Evolutionary conservation across 2,888 invertebrate genomes (phyloP).

Genomic region (Tenthredo distinguenda): DNA sequence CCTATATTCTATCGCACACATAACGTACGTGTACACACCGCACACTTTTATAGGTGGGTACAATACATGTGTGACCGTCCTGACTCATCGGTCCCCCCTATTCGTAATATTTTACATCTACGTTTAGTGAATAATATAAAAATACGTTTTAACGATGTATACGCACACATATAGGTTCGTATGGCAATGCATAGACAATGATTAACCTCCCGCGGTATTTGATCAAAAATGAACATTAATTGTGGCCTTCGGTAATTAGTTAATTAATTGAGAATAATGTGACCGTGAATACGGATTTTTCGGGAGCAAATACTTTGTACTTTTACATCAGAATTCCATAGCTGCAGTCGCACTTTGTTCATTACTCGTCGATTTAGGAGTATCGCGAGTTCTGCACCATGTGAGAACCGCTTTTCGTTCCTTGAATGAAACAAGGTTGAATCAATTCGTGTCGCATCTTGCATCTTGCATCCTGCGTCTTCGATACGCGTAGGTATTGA

Average conservation of each 20-base stretch:
- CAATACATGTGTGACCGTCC: neutral
- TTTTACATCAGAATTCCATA: neutral
- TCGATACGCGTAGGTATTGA: neutral
- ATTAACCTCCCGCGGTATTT: neutral
- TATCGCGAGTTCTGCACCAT: neutral
- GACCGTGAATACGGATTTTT: slow-evolving; percentile 8
- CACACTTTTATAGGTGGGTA: neutral
- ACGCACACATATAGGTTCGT: neutral
- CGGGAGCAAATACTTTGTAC: neutral
- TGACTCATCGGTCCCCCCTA: slow-evolving; percentile 14
- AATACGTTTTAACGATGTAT: neutral
- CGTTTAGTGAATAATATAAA: neutral
- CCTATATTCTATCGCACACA: slow-evolving; percentile 18
- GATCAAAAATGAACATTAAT: neutral
- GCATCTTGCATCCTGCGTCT: neutral
- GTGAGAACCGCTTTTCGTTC: neutral
- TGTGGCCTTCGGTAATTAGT: neutral
- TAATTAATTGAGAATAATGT: neutral
- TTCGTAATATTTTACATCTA: neutral
- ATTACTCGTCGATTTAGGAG: neutral
- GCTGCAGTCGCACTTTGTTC: neutral
- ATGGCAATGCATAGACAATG: neutral
- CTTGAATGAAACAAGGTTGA: neutral
- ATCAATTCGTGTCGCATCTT: neutral
- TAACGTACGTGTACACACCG: neutral